Base-by-base conservation (phyloP, 2,113 vertebrate species). In the Eulacestoma nigropectus region DNA sequence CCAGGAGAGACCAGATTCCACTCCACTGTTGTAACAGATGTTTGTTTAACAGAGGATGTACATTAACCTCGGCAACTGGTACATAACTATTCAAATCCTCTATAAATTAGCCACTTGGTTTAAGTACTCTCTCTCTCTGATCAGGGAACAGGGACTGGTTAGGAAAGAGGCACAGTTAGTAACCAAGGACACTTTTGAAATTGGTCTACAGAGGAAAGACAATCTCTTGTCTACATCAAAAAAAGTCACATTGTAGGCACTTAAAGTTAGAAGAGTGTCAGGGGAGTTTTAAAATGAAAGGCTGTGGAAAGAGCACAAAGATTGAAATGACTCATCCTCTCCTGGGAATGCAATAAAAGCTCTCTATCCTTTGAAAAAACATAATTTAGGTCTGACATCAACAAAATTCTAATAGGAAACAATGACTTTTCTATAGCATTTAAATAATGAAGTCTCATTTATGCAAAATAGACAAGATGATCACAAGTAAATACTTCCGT, bases 251-350 rank as follows among this genome's bases (percentile, higher is more conserved):
- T 12, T 56, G 13, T 83, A 69, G 29, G 78, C 49, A 87, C 46
- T 68, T 94, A 16, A 74, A 91, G 39, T 74, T 81, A 91, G 74
- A 73, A 76, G 46, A 62, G 33, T 39, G 7, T 69, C 82, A 80
- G n/a, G 67, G 41, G 75, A 87, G 7, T 90, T 85, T 69, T 91
- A 90, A 91, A 94, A 87, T 0, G 1, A 94, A 79, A 90, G 23
- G 26, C 32, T 73, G 46, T 76, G 82, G 49, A 90, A 94, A 91
- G 78, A 83, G 29, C 70, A 75, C 32, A 56, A 85, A 79, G 37
- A 85, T 25, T 60, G 41, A 32, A 90, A 93, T 92, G 67, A 96
- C 26, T 95, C 78, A 80, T 88, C 44, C n/a, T 88, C 85, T 90
- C 63, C 74, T 39, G 67, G 41, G 70, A 88, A 88, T 90, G 75